Base-by-base conservation (phyloP, 2,797 vertebrate genomes). In the Gadopsis marmoratus region DNA sequence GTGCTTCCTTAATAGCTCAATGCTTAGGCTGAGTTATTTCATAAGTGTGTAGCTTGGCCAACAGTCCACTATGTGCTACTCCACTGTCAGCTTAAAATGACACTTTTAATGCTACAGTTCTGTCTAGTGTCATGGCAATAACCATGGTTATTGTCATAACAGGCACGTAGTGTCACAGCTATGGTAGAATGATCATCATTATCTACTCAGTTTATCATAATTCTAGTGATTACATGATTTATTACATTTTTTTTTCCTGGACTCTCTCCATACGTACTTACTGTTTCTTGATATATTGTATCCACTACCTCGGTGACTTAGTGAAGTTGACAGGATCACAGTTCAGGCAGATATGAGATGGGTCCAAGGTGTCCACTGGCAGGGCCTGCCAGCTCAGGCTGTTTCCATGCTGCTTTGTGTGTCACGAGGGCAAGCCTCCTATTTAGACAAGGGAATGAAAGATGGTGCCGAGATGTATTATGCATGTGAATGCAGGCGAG, bases 11-110 rank as follows among this genome's bases (percentile, higher is more conserved):
- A 91, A 94, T 93, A 92, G 92, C 88, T 71, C 53, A 69, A 83
- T 89, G 87, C 91, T 89, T 88, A 81, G 87, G 66, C 74, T 89
- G 89, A 91, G 73, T 91, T 94, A 89, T 92, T 92, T 89, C 86
- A 89, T 90, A 92, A 91, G 86, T 81, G 77, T 71, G 68, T 29
- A 67, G 78, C 64, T 75, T 78, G 71, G 76, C 56, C 66, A 72
- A 59, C 43, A 35, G 74, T 86, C 75, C 56, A 64, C 71, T 63
- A 61, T 82, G 29, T 59, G 59, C 39, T 71, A 31, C 59, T 70
- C 68, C 47, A 60, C 59, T 77, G 71, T 84, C 79, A 74, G 21
- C 62, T 66, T 70, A 48, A 71, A 75, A 58, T 59, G 2, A 55
- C 71, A 50, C n/a, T 64, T 78, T 59, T 47, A 59, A 81, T 45